Percentiles rank a stretch among this genome's conserved stretches.
Evolutionary conservation across 2,888 invertebrate species (phyloP).

Genomic region (Tholera decimalis): DNA sequence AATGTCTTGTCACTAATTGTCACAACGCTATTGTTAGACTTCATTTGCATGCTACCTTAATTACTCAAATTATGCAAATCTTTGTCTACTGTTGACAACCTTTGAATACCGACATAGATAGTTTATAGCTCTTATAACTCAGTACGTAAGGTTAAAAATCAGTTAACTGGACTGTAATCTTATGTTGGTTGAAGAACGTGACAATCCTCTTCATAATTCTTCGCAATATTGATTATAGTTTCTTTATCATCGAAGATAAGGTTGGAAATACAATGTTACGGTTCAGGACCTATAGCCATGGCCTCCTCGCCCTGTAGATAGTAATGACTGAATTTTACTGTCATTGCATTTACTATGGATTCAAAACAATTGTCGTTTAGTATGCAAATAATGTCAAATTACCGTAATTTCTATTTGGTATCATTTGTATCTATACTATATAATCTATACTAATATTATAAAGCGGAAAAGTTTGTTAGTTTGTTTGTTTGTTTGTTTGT

Average conservation of each 20-base stretch:
- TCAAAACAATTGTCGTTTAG: conserved; percentile 40
- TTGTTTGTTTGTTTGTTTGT: too few species aligned
- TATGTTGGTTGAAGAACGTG: conserved; percentile 25
- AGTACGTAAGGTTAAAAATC: conserved; percentile 3
- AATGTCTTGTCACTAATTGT: conserved; percentile 73
- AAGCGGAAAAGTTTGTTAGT: too few species aligned
- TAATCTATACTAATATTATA: too few species aligned
- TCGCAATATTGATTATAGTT: conserved; percentile 14
- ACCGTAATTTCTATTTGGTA: conserved; percentile 18
- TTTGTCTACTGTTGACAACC: conserved; percentile 21
- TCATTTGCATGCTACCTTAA: conserved; percentile 83
- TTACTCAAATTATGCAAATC: conserved; percentile 78
- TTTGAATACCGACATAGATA: background rate
- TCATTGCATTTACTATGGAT: conserved; percentile 44
- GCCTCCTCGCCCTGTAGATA: conserved; percentile 17
- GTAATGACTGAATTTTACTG: conserved; percentile 55
- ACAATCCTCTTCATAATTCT: conserved; percentile 47
- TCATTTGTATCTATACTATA: too few species aligned
- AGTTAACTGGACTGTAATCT: background rate
- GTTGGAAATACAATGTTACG: conserved; percentile 14
- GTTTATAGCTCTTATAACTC: conserved; percentile 9
- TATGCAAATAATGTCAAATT: conserved; percentile 49
- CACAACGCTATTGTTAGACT: conserved; percentile 81
- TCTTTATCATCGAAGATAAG: conserved; percentile 27
- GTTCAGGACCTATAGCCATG: conserved; percentile 17